Evolutionary conservation across 2,888 invertebrate genomes (phyloP).

Genomic region (Blastobasis lacticolella): DNA sequence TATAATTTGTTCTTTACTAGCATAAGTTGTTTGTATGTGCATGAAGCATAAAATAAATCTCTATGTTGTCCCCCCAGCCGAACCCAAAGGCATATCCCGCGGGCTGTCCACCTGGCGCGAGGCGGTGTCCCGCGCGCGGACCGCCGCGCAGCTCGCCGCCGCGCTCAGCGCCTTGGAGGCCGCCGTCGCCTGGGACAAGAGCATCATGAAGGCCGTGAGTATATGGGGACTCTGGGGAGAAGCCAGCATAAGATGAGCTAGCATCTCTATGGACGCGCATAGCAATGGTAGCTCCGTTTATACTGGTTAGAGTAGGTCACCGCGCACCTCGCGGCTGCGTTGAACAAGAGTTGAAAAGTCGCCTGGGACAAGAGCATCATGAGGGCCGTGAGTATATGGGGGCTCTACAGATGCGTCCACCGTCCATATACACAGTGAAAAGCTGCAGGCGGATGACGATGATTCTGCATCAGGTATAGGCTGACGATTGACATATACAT

Average conservation of each 20-base stretch:
- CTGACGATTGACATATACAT: no score
- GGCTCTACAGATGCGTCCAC: no score
- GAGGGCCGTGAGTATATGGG: constrained; percentile 92
- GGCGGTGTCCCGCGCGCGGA: constrained; percentile 87
- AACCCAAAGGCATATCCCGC: constrained; percentile 77
- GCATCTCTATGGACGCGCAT: no score
- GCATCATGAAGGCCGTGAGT: constrained; percentile 99
- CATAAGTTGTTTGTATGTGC: no score
- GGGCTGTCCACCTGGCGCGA: constrained; percentile 92
- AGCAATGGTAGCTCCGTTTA: no score
- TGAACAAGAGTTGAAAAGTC: constrained; percentile 93
- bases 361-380: constrained; percentile 99
- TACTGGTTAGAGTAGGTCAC: no score
- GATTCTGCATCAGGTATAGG: no score
- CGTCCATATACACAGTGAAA: no score
- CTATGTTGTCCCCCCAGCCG: constrained; percentile 27
- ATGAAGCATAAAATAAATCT: no score
- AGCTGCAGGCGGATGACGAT: no score
- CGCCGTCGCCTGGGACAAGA: constrained; percentile 98
- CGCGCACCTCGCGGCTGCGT: constrained; percentile 85
- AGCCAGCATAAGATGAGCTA: no score
- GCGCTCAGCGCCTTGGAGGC: constrained; percentile 91
- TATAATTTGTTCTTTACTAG: no score
- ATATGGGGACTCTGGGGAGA: not conserved
- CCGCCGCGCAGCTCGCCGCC: constrained; percentile 87